Conservation (phyloP, 1,140 invertebrate species). For the Nephotettix cincticeps region DNA sequence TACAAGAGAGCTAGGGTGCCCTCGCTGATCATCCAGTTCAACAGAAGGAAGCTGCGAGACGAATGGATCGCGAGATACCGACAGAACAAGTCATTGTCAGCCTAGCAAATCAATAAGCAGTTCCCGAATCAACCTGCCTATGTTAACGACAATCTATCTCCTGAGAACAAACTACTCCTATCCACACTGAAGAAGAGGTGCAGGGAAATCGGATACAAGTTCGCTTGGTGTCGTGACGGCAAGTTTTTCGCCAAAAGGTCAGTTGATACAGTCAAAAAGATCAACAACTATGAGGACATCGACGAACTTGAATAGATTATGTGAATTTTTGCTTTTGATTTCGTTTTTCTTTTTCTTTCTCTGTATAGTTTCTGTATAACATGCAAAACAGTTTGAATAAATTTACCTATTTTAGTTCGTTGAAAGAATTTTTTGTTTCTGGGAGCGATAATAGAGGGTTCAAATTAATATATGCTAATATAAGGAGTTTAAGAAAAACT, state of each 20-base stretch:
- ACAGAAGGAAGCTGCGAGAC: neutral
- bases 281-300: neutral
- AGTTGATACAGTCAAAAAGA: neutral
- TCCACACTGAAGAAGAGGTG: neutral
- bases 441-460: too few relatives aligned
- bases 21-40: neutral
- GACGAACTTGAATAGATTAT: too few relatives aligned
- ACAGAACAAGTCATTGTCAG: neutral
- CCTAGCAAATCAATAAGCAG: neutral
- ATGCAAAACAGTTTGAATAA: too few relatives aligned
- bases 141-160: neutral
- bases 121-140: neutral
- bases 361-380: too few relatives aligned
- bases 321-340: too few relatives aligned
- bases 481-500: too few relatives aligned
- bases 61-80: neutral
- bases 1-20: neutral
- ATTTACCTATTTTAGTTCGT: too few relatives aligned
- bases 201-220: neutral
- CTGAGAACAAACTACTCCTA: neutral
- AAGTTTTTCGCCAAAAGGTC: neutral
- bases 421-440: too few relatives aligned
- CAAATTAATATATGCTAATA: too few relatives aligned
- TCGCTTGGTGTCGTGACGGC: neutral
- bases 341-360: too few relatives aligned